Percentiles rank a stretch among this genome's conserved stretches.
These are phyloP conservation scores for Xestobium rufovillosum DNA, from an alignment of 2,888 invertebrate species.

Conservation along the genomic window DNA sequence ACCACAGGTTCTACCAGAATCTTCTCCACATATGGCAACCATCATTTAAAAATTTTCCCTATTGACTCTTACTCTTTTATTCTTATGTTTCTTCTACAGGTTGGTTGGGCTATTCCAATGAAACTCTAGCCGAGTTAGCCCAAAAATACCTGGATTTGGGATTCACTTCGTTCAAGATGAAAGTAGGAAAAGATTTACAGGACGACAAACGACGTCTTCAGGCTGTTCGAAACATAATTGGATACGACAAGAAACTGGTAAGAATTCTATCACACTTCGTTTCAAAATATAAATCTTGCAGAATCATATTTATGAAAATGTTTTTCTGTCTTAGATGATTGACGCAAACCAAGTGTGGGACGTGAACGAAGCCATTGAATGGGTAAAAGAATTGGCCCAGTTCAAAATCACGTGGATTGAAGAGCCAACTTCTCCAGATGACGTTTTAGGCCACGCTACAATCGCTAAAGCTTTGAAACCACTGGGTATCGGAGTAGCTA, in stretches of 20 bases:
- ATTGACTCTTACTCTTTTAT: too few species aligned
- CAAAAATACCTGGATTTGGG: slow-evolving; percentile 65
- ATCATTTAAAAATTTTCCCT: too few species aligned
- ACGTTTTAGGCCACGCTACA: slow-evolving; percentile 75
- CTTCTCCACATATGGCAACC: neutral
- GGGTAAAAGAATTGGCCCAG: slow-evolving; percentile 71
- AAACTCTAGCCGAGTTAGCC: slow-evolving; percentile 61
- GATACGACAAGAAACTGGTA: slow-evolving; percentile 66
- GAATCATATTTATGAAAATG: too few species aligned
- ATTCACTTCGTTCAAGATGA: slow-evolving; percentile 79
- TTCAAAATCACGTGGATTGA: slow-evolving; percentile 83
- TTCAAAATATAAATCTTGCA: neutral
- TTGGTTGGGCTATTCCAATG: slow-evolving; percentile 82
- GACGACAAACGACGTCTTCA: slow-evolving; percentile 68
- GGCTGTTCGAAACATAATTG: slow-evolving; percentile 68
- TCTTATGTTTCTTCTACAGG: slow-evolving; percentile 45
- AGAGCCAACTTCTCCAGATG: slow-evolving; percentile 89
- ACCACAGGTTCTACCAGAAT: too few species aligned
- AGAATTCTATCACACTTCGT: too few species aligned
- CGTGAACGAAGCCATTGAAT: slow-evolving; percentile 73
- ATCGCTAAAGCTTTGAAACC: slow-evolving; percentile 69
- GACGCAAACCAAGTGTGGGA: slow-evolving; percentile 90
- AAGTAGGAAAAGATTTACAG: slow-evolving; percentile 75
- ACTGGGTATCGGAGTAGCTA: slow-evolving; percentile 76
- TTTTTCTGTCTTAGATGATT: slow-evolving; percentile 64